Conservation (phyloP, 2,113 vertebrate species). For the Dipodomys spectabilis region DNA sequence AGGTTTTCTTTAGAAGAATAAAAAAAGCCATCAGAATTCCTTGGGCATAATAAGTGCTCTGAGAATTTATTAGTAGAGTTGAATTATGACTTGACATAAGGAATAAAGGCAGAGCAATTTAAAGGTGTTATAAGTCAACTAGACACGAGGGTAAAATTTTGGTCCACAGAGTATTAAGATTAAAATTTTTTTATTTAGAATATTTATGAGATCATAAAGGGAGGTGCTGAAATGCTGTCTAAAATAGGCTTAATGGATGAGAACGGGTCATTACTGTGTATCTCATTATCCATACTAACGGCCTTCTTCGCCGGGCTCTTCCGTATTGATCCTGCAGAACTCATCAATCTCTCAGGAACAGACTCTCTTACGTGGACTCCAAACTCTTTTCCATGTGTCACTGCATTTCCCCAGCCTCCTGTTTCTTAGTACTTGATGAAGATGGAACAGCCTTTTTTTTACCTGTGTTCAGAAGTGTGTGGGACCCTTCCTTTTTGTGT, state of each 20-base stretch:
- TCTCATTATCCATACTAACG: fast-evolving
- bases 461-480: not conserved
- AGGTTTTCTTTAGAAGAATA: not conserved
- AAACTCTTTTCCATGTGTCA: not conserved
- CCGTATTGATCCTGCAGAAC: not conserved
- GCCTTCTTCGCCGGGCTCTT: not conserved
- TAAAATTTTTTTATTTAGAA: not conserved
- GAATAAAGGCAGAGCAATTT: not conserved
- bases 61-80: not conserved
- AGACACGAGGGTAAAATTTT: not conserved
- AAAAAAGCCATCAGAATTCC: not conserved
- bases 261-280: not conserved
- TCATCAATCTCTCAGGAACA: not conserved
- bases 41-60: not conserved
- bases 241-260: not conserved
- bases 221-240: not conserved
- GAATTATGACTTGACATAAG: not conserved
- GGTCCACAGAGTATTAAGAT: conserved; percentile 5
- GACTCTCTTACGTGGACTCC: not conserved
- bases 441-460: not conserved
- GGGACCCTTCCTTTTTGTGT: not conserved
- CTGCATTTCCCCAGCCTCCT: not conserved
- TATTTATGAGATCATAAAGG: not conserved
- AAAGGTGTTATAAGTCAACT: not conserved
- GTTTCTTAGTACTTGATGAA: not conserved